Base-by-base conservation (phyloP, 1,140 invertebrate species). In the Amyelois transitella region DNA sequence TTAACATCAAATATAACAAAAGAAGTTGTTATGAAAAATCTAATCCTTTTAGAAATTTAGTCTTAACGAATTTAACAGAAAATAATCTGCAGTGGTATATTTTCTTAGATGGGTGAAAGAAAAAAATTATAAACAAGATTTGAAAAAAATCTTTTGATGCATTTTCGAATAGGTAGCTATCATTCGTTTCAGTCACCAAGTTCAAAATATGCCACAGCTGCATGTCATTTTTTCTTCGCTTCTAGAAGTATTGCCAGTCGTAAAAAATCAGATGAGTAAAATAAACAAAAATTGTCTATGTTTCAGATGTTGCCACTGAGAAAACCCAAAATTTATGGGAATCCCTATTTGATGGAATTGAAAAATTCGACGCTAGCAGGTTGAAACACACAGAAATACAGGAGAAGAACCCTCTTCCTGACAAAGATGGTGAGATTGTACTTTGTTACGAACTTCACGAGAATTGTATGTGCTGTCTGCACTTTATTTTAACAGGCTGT, bases 381-480 rank as follows among this genome's bases (percentile, higher is more conserved):
- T 89, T 98, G 81, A 98, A 98, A 88, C 97, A 96, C 77, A 96
- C 96, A 18, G 94, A 96, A 86, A 98, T 97, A 24, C 91, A 96
- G 72, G 96, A 98, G 82, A 98, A 98, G 86, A 97, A 97, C 84
- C 92, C 95, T 43, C 92, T 98, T 69, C 97, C 97, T 44, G 96
- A 96, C 80, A 97, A 97, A 93, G 95, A 97, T 91, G 96, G 97
- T 98, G 91, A 57, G 48, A 24, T 51, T 51, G 60, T 22, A 14
- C 0, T 21, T 7, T 48, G n/a, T 38, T 17, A 22, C 4, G 18
- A 20, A 45, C 12, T 14, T 10, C 20, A 21, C 44, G 20, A 17
- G 20, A 19, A 14, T 1, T 20, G 44, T 18, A 45, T 21, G 44
- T 38, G 32, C 32, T 38, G n/a, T 2, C 2, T 38, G 32, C n/a